Base-by-base conservation (phyloP, 2,888 invertebrate species). In the Heteromurus nitidus region DNA sequence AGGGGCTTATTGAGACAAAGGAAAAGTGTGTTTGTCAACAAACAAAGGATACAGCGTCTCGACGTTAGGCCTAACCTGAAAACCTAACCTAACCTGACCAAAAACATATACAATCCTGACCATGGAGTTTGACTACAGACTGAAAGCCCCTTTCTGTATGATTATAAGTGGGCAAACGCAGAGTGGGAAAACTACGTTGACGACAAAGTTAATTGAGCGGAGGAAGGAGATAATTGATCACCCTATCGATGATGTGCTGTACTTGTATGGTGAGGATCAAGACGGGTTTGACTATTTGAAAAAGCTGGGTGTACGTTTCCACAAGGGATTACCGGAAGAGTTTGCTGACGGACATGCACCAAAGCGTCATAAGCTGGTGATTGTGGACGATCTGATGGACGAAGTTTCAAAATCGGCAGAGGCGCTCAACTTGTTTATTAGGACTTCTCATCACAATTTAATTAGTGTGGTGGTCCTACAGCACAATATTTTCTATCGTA, bases 331-430 rank as follows among this genome's bases (percentile, higher is more conserved):
- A 1, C 73, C 80, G 0, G 68, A 73, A 1, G 73, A 80, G n/a
- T 58, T 42, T 50, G 36, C 53, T 1, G 60, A 80, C 30, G 68
- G 58, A 0, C 42, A 44, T 13, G 58, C 28, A 2, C n/a, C n/a
- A n/a, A n/a, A n/a, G n/a, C 26, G 58, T 7, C 68, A 62, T 18
- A 47, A 58, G 24, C 11, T 64, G 1, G 0, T 79, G 1, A 30
- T 79, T 0, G 13, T 70, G 60, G 77, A 77, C 53, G 77, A 77
- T 30, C n/a, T 80, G 22, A 73, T 80, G 58, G 13, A 55, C 65
- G n/a, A 64, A 80, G 20, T 73, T 44, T 16, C 53, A 60, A 53
- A 73, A 73, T 30, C 11, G 9, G 7, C 11, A 50, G 28, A 44
- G 47, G 47, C 72, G 44, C 36, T 5, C 28, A 18, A 30, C 62